Base-by-base conservation (phyloP, 30 jellyfish, hydroid and myxozoan species). In the Aurelia coerulea region DNA sequence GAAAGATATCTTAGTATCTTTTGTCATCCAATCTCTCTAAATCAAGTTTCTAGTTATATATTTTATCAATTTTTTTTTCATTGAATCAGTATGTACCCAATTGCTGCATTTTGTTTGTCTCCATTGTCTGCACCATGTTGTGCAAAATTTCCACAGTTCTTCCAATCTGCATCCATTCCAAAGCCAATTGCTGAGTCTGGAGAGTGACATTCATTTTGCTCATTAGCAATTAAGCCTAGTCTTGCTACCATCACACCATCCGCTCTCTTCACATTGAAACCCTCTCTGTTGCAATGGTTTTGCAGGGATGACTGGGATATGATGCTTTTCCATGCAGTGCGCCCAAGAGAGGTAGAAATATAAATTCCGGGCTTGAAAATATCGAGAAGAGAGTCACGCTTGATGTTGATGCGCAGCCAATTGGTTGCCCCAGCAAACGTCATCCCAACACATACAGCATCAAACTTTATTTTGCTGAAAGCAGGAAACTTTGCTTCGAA, bases 401-500 rank as follows among this genome's bases (percentile, higher is more conserved):
- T n/a, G 14, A 18, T 11, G 18, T 31, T 16, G 16, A 76, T 29
- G 10, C 76, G 75, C 62, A 76, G 14, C 75, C 75, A 76, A 4
- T 62, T 9, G 0, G 23, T 32, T 19, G 76, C 32, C 9, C 13
- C 14, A 18, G 63, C 14, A 19, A 13, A 12, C 67, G 15, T 56
- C 87, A 76, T 76, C 11, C 87, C 87, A 37, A 76, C 56, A 41
- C 87, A 76, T 12, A 76, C 17, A 10, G 59, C 51, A 33, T 62
- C 33, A 41, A 76, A 29, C 5, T 74, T 6, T 10, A 58, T 29
- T 32, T 8, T 11, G n/a, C 59, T 13, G 64, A 56, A 76, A 2
- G 76, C 87, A 6, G 75, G 60, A 58, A 51, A 76, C 72, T 76
- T 76, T 58, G 76, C 87, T 76, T 76, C 87, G n/a, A 11, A 12